Evolutionary conservation across 2,888 invertebrate species (phyloP).

Genomic region (Callyntrura sp.): DNA sequence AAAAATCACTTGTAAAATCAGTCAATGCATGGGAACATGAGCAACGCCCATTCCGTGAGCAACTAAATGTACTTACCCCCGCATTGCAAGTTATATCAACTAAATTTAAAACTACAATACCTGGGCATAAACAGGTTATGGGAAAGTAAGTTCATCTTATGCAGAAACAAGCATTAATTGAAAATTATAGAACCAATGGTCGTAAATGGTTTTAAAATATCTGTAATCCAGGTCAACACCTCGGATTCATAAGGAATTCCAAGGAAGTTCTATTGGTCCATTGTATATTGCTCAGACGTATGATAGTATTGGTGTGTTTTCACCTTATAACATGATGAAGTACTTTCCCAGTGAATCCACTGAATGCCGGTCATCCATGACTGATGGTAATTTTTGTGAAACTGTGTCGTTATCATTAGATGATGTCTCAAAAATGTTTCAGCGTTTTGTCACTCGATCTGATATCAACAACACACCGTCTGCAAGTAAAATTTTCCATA

Average conservation of each 20-base stretch:
- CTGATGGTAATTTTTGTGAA: neutral
- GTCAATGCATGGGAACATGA: neutral
- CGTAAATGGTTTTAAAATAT: neutral
- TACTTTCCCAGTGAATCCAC: conserved; percentile 40
- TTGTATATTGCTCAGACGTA: conserved; percentile 57
- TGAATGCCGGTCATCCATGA: neutral
- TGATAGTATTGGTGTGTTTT: conserved; percentile 67
- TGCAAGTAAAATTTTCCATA: conserved; percentile 32
- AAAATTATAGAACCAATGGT: no score
- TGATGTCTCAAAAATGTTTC: conserved; percentile 44
- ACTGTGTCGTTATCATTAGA: neutral
- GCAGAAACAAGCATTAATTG: neutral
- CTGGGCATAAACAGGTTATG: no score
- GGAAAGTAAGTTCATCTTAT: neutral
- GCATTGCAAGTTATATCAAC: no score
- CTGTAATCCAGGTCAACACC: conserved; percentile 30
- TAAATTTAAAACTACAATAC: no score
- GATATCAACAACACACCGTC: conserved; percentile 2
- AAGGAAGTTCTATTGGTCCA: neutral
- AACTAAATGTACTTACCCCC: no score
- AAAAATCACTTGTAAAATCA: neutral
- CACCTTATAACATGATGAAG: conserved; percentile 64
- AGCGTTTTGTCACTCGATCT: neutral
- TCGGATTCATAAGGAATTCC: conserved; percentile 2
- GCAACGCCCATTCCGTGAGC: neutral